A percentile compares a stretch with the other conserved stretches of the same genome.
Conservation (phyloP, 1,140 invertebrate species). For the Branchinecta lindahli region DNA sequence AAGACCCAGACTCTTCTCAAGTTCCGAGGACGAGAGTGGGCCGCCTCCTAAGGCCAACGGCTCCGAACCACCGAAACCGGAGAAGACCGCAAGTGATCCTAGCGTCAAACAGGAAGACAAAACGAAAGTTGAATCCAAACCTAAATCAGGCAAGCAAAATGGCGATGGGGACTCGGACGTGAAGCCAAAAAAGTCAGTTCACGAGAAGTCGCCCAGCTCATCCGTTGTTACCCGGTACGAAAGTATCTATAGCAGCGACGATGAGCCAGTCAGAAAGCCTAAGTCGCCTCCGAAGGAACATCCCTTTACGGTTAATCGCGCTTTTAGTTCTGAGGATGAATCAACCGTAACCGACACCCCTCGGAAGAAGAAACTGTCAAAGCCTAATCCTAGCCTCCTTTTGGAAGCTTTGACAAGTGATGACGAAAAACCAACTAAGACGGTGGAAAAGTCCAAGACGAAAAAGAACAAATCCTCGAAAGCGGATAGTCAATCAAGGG, state of each 20-base stretch:
- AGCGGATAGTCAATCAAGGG: neutral
- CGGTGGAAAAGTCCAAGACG: neutral
- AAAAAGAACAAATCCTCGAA: neutral
- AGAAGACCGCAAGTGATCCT: conserved; percentile 24
- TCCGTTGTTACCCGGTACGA: conserved; percentile 18
- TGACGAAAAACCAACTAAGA: neutral
- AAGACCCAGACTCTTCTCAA: neutral
- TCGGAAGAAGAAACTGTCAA: neutral
- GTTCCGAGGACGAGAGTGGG: neutral
- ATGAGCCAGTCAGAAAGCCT: conserved; percentile 19
- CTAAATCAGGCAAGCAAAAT: conserved; percentile 17
- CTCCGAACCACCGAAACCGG: conserved; percentile 25
- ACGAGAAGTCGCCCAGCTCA: neutral
- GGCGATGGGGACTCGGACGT: conserved; percentile 19
- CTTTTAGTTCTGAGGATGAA: neutral
- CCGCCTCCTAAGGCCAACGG: neutral
- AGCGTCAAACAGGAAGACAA: conserved; percentile 15
- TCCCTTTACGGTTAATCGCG: neutral
- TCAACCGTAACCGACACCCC: neutral
- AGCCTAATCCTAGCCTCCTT: neutral
- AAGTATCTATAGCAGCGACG: conserved; percentile 21
- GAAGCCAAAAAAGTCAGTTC: too few relatives aligned
- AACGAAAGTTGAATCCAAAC: conserved; percentile 16
- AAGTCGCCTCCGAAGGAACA: neutral
- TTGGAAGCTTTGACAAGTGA: too few relatives aligned